These are phyloP conservation scores for Molossus molossus DNA, from an alignment of 2,797 vertebrate species.

Conservation along the genomic window DNA sequence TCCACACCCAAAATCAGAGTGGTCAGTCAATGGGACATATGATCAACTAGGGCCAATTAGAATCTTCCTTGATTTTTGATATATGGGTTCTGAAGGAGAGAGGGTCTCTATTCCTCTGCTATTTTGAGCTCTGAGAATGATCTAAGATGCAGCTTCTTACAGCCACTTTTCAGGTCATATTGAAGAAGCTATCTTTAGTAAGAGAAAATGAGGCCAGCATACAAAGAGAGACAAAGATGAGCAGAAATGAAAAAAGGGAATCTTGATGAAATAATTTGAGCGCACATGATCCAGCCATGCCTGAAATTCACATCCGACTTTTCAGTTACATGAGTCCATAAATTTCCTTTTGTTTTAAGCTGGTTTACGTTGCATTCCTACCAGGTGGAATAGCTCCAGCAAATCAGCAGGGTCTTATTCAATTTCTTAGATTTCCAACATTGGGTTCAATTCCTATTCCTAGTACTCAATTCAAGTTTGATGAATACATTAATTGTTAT, in stretches of 20 bases:
- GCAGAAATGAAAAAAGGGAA: conserved; percentile 35
- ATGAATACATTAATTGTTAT: neutral
- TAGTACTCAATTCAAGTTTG: conserved; percentile 42
- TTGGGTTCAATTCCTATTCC: conserved; percentile 43
- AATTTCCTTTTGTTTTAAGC: conserved; percentile 12
- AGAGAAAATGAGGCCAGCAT: conserved; percentile 57
- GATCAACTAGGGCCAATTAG: conserved; percentile 1
- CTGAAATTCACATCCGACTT: conserved; percentile 56
- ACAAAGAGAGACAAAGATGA: conserved; percentile 45
- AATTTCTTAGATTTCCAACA: neutral
- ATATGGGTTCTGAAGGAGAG: neutral
- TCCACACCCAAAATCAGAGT: neutral
- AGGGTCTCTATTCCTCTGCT: conserved; percentile 29
- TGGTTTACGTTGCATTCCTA: neutral
- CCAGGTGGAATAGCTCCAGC: too few species aligned
- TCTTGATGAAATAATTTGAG: conserved; percentile 53
- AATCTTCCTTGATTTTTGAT: conserved; percentile 48
- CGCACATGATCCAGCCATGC: neutral
- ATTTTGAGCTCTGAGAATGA: conserved; percentile 48
- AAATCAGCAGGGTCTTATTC: too few species aligned
- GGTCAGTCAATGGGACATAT: neutral
- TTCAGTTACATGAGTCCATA: conserved; percentile 14
- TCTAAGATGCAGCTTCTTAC: conserved; percentile 32
- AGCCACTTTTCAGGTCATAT: conserved; percentile 38
- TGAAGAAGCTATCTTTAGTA: conserved; percentile 61